A percentile compares a stretch with the other conserved stretches of the same genome.
Conservation (phyloP, 2,888 invertebrate genomes). For the Macropis europaea region DNA sequence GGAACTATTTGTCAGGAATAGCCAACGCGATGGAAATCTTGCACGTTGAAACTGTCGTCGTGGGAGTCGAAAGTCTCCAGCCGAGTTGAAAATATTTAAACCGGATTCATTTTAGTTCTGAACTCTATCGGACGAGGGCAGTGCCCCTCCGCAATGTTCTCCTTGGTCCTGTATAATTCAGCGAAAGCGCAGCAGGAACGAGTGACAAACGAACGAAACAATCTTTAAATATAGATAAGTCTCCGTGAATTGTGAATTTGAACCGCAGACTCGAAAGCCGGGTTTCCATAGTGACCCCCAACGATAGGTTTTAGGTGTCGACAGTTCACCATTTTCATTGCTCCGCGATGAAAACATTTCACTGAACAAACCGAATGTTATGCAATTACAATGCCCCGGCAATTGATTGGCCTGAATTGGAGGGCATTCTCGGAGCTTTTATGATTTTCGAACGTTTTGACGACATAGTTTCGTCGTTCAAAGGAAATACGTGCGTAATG, state of each 20-base stretch:
- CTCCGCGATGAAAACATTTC: not conserved
- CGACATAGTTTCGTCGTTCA: not conserved
- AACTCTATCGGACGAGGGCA: not conserved
- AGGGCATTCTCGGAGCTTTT: not conserved
- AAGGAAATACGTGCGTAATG: no score
- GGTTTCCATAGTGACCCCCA: not conserved
- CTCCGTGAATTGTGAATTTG: not conserved
- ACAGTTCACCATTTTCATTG: not conserved
- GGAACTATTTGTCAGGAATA: not conserved
- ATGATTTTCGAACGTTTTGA: not conserved
- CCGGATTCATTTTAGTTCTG: not conserved
- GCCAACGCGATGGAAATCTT: not conserved
- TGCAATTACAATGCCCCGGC: not conserved
- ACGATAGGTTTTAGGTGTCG: not conserved
- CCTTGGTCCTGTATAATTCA: slow-evolving; percentile 1
- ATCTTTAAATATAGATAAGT: slow-evolving; percentile 5
- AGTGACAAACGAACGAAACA: not conserved
- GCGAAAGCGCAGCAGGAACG: not conserved
- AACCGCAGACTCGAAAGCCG: not conserved
- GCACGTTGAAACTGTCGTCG: not conserved
- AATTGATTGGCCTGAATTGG: not conserved
- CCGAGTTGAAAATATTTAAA: slow-evolving; percentile 1
- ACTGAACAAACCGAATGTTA: not conserved
- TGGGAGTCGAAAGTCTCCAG: not conserved
- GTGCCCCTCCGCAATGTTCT: not conserved